Base-by-base conservation (phyloP, 2,888 invertebrate genomes). In the Psococerastis gibbosa region DNA sequence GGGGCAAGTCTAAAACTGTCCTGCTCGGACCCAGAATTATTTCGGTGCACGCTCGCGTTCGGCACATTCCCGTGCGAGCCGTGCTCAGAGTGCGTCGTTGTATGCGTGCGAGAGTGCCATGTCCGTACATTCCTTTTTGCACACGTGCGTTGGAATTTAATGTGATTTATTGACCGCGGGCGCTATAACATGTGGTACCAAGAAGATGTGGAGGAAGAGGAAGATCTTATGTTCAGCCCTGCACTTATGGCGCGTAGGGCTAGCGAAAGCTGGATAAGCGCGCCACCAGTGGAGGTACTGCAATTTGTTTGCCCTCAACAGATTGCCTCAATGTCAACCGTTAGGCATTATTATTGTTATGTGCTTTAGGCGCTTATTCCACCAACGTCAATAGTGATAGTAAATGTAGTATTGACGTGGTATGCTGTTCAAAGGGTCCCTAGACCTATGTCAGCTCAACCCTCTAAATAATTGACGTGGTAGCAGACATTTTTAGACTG, bases 191-290 rank as follows among this genome's bases (percentile, higher is more conserved):
- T 38, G 17, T 38, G 82, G 77, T 79, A 78, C 59, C 74, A 76
- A 57, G 77, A 77, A 49, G 73, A 75, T 43, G 79, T 79, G 52
- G 82, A 82, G 53, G 84, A 84, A 58, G 85, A 85, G 55, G 84
- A 83, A 60, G 83, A 82, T 54, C 70, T 85, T 53, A 70, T 83
- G 71, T 85, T 78, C 66, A 85, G 85, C 55, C 87, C 87, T 50
- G 87, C 87, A 47, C 70, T 87, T 50, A 71, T 87, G 65, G 85
- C 87, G 47, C 68, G 87, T 51, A 68, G 87, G 52, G 87, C 87
- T 42, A 83, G 83, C 16, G 85, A 85, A 61, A 84, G 84, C 60
- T 87, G 87, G 85, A 87, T 87, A 54, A 79, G 81, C 55, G 78
- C 83, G 51, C 84, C 84, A 60, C 84, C 84, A 42, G 73, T 78